Percentiles rank a stretch among this genome's conserved stretches.
phyloP scores from a whole-genome alignment of 2,797 vertebrate species.

The Paramormyrops hopkinsi region DNA sequence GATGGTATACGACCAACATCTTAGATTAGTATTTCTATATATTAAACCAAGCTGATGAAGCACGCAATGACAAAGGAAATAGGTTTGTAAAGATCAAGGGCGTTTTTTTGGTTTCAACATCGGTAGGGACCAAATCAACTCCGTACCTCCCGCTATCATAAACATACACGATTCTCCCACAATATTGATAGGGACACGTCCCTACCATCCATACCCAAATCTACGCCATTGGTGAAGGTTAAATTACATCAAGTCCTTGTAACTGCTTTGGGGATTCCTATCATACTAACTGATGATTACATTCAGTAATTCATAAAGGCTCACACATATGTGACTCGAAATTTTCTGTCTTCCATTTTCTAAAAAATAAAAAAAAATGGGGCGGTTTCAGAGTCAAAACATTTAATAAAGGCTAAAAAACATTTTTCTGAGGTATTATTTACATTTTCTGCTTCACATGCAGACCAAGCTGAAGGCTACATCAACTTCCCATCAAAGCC shows the following conservation, averaged over 20 bases:
- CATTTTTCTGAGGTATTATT: conserved; percentile 48
- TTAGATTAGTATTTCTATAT: background rate
- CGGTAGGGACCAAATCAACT: background rate
- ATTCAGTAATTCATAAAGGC: background rate
- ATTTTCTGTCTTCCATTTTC: background rate
- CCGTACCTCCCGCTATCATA: background rate
- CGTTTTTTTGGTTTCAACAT: background rate
- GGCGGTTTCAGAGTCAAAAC: background rate
- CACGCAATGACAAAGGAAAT: background rate
- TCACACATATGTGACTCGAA: background rate
- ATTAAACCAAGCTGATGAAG: background rate
- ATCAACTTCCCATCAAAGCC: conserved; percentile 21
- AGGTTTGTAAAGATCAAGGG: background rate
- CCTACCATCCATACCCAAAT: background rate
- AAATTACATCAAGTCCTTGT: background rate
- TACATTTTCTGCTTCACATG: conserved; percentile 35
- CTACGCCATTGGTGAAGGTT: background rate
- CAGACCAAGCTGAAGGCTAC: conserved; percentile 35
- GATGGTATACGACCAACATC: background rate
- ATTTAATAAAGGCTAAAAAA: conserved; percentile 22
- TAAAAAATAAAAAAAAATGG: background rate
- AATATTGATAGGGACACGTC: background rate
- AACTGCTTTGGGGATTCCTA: background rate
- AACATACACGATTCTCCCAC: background rate
- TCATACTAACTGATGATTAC: background rate